phyloP scores from a whole-genome alignment of 2,888 invertebrate genomes.

The Eretmocerus hayati region DNA sequence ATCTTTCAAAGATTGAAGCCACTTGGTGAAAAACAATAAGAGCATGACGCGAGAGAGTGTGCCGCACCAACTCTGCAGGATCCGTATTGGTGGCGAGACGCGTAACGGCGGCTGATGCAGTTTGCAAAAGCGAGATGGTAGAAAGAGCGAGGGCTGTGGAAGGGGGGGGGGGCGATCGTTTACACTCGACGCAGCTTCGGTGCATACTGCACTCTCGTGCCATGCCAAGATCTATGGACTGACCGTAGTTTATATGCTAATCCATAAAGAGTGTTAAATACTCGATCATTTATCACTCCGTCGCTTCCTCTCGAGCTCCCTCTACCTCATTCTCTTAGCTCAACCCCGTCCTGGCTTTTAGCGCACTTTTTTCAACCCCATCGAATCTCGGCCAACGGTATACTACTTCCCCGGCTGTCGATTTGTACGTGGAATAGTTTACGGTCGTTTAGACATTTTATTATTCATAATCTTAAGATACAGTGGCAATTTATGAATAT shows the following conservation, averaged over 20 bases:
- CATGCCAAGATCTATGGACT: slow-evolving; percentile 46
- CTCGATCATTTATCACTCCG: slow-evolving; percentile 46
- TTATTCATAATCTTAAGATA: too few relatives aligned
- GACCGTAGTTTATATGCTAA: slow-evolving; percentile 48
- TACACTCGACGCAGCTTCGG: slow-evolving; percentile 27
- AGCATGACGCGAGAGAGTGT: neutral
- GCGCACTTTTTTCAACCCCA: neutral
- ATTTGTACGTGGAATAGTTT: too few relatives aligned
- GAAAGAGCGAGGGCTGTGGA: neutral
- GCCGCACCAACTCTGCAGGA: neutral
- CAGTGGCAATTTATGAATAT: too few relatives aligned
- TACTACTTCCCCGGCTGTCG: neutral
- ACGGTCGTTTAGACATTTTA: too few relatives aligned
- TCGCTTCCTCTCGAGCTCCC: slow-evolving; percentile 16
- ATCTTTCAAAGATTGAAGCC: too few relatives aligned
- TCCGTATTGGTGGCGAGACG: neutral
- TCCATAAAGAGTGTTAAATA: slow-evolving; percentile 49
- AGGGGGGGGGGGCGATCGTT: slow-evolving; percentile 21
- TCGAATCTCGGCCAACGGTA: neutral
- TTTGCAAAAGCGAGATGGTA: too few relatives aligned
- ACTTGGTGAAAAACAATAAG: too few relatives aligned
- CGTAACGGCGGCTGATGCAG: too few relatives aligned
- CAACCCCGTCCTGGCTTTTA: neutral
- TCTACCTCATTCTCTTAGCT: slow-evolving; percentile 10
- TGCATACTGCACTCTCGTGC: slow-evolving; percentile 41